Evolutionary conservation across 2,113 vertebrate species (phyloP).

Genomic region (Thunnus thynnus): DNA sequence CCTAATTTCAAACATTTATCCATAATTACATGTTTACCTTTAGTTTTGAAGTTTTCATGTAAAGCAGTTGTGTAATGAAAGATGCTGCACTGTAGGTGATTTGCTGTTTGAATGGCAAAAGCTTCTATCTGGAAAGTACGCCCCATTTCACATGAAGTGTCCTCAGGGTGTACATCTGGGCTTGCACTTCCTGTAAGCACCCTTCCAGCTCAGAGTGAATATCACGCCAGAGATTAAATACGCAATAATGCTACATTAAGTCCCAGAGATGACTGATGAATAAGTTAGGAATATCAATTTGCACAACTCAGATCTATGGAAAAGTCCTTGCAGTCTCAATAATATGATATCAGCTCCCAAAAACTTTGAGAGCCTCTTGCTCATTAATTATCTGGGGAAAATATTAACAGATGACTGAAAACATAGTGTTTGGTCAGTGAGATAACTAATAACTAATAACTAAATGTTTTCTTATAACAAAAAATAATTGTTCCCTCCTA

Average conservation of each 20-base stretch:
- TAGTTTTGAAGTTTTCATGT: not conserved
- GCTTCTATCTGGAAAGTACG: not conserved
- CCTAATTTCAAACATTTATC: not conserved
- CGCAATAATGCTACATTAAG: constrained; percentile 41
- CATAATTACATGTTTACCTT: not conserved
- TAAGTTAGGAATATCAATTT: not conserved
- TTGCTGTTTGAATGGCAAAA: constrained; percentile 14
- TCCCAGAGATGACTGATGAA: constrained; percentile 31
- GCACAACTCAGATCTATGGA: constrained; percentile 12
- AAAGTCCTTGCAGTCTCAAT: not conserved
- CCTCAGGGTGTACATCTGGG: constrained; percentile 45
- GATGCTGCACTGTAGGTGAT: not conserved
- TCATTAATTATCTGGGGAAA: no score
- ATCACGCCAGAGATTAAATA: constrained; percentile 46
- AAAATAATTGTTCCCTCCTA: no score
- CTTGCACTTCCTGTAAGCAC: constrained; percentile 15
- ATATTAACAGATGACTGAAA: no score
- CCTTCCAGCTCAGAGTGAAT: constrained; percentile 13
- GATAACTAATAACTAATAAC: no score
- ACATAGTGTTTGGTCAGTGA: no score
- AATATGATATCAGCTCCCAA: not conserved
- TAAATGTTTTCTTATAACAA: no score
- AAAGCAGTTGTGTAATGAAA: not conserved
- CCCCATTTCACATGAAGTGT: constrained; percentile 47
- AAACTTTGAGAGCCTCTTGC: not conserved